Percentiles rank a stretch among this genome's conserved stretches.
Conservation (phyloP, 2,797 vertebrate genomes). For the Pseudochaenichthys georgianus region DNA sequence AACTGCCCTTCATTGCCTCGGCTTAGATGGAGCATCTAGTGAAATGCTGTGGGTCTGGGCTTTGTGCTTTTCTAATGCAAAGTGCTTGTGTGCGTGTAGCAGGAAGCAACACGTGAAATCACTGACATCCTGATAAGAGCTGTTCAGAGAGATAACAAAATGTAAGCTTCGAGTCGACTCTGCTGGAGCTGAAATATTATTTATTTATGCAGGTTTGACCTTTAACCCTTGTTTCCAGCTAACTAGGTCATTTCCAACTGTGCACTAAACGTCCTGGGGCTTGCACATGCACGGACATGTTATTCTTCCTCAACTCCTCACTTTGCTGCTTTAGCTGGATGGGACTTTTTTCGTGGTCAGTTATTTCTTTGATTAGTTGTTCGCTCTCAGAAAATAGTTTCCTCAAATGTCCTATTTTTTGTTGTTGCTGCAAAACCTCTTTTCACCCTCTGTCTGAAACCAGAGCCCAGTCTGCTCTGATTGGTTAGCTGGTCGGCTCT, state of each 20-base stretch:
- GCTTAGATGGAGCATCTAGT: slow-evolving; percentile 59
- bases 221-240: slow-evolving; percentile 56
- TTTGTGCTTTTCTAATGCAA: slow-evolving; percentile 74
- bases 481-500: too few relatives aligned
- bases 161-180: slow-evolving; percentile 36
- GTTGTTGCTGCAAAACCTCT: too few relatives aligned
- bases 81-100: slow-evolving; percentile 44
- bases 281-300: slow-evolving; percentile 45
- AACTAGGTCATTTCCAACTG: slow-evolving; percentile 65
- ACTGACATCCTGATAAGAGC: slow-evolving; percentile 61
- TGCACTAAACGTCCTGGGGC: slow-evolving; percentile 41
- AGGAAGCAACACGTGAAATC: slow-evolving; percentile 61
- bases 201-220: slow-evolving; percentile 59
- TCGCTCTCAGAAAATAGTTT: too few relatives aligned
- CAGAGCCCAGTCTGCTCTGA: too few relatives aligned
- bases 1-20: slow-evolving; percentile 24
- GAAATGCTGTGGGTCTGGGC: slow-evolving; percentile 51
- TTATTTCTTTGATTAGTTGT: too few relatives aligned
- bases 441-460: too few relatives aligned
- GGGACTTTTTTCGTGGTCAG: too few relatives aligned
- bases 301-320: slow-evolving; percentile 8
- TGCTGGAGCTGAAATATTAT: slow-evolving; percentile 29
- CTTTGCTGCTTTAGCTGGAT: slow-evolving; percentile 4
- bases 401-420: too few relatives aligned
- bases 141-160: slow-evolving; percentile 44